Conservation (phyloP, 1,140 invertebrate genomes). For the Physella acuta region DNA sequence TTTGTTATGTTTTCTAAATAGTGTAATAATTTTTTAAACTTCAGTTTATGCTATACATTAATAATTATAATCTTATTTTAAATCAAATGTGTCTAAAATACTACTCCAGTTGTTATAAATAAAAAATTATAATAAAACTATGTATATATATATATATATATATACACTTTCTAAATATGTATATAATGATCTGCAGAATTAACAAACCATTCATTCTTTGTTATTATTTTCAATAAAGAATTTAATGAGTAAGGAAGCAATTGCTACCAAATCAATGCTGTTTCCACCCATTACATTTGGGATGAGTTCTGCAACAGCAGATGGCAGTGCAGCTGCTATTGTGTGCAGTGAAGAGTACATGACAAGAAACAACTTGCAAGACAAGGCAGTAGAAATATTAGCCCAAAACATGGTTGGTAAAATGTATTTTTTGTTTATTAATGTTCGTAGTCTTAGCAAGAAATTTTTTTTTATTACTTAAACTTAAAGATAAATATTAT, state of each 20-base stretch:
- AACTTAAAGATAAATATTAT: neutral
- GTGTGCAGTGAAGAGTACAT: conserved; percentile 90
- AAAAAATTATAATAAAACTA: too few relatives aligned
- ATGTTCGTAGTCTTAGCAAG: neutral
- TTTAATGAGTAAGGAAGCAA: conserved; percentile 29
- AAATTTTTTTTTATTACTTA: neutral
- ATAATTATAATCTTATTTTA: too few relatives aligned
- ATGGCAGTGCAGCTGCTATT: conserved; percentile 90
- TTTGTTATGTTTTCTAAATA: too few relatives aligned
- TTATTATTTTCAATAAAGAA: conserved; percentile 23
- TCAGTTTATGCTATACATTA: too few relatives aligned
- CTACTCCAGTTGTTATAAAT: too few relatives aligned
- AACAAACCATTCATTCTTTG: conserved; percentile 1
- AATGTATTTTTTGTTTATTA: neutral
- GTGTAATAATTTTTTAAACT: too few relatives aligned
- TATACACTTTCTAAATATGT: too few relatives aligned
- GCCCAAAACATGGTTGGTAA: conserved; percentile 81
- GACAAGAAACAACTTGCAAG: conserved; percentile 74
- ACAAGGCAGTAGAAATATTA: conserved; percentile 86
- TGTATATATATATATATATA: too few relatives aligned
- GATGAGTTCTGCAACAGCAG: conserved; percentile 78
- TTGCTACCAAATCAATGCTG: conserved; percentile 39
- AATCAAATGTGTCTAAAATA: too few relatives aligned
- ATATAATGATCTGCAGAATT: neutral
- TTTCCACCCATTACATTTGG: conserved; percentile 51